These are phyloP conservation scores for Anthoscopus minutus DNA, from an alignment of 2,113 vertebrate species.

Conservation along the genomic window DNA sequence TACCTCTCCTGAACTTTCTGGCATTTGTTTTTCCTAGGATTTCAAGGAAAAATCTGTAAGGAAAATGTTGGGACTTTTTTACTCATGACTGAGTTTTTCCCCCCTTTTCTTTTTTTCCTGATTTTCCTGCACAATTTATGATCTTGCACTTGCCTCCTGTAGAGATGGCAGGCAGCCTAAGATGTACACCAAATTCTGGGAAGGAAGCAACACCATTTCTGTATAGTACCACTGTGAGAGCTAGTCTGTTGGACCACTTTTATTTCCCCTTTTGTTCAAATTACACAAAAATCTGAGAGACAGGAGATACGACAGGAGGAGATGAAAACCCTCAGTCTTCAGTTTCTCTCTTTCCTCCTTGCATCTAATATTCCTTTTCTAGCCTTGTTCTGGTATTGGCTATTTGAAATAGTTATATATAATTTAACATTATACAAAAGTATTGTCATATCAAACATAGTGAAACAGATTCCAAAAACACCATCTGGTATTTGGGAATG, in stretches of 20 bases:
- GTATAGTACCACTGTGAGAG: conserved; percentile 17
- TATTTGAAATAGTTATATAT: conserved; percentile 84
- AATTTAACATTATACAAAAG: conserved; percentile 87
- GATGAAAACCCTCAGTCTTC: conserved; percentile 63
- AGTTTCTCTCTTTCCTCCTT: conserved; percentile 68
- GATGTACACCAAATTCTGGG: conserved; percentile 58
- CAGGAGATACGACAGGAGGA: conserved; percentile 55
- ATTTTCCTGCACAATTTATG: conserved; percentile 24
- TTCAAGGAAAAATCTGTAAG: background rate
- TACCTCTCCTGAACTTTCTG: background rate
- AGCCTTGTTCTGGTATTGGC: conserved; percentile 70
- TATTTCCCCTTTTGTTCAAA: conserved; percentile 67
- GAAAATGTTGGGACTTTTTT: background rate
- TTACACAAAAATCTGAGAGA: conserved; percentile 67
- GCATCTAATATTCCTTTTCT: conserved; percentile 74
- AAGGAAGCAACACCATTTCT: conserved; percentile 49
- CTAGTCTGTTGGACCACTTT: conserved; percentile 21
- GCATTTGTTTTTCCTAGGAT: background rate
- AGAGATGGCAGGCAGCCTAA: conserved; percentile 56
- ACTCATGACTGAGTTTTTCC: background rate
- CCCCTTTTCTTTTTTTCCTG: conserved; percentile 1
- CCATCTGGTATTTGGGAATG: conserved; percentile 94
- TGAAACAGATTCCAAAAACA: conserved; percentile 93
- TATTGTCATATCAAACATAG: conserved; percentile 87
- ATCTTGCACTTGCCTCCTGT: conserved; percentile 41